Base-by-base conservation (phyloP, 2,888 invertebrate species). In the Latheticus oryzae region DNA sequence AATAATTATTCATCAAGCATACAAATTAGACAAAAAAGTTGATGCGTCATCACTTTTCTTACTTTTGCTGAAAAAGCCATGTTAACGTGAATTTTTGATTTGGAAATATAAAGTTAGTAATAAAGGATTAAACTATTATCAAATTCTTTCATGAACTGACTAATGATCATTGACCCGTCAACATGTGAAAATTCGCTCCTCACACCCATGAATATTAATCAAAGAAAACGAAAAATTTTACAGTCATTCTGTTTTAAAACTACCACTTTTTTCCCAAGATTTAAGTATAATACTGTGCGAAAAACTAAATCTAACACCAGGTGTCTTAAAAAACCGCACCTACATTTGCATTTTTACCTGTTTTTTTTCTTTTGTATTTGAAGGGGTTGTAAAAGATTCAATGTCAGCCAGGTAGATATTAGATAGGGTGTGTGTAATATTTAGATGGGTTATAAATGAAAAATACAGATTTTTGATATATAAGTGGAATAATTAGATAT, bases 1-100 rank as follows among this genome's bases (percentile, higher is more conserved):
- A 47, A 56, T 56, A 48, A 58, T 58, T 47, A 58, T 52, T 28
- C 52, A 58, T 21, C 47, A 15, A 24, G 58, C 37, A 53, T 58
- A 58, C 56, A 50, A 50, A 56, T 50, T 42, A 50, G 35, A 32
- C 38, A 16, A 37, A 38, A 17, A 26, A 35, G 30, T 21, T 26
- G 21, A 23, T 55, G 45, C 32, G 45, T 45, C 45, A 45, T 30
- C 19, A 15, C 35, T 7, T 35, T 40, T 40, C 19, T n/a, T 12
- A 16, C 16, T 8, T 4, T 30, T 12, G 33, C 9, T 9, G 28
- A 28, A 28, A n/a, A n/a, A n/a, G n/a, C n/a, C n/a, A n/a, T n/a
- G n/a, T n/a, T n/a, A n/a, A n/a, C n/a, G n/a, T n/a, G n/a, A n/a
- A n/a, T n/a, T n/a, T n/a, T n/a, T n/a, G n/a, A n/a, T n/a, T n/a